These are phyloP conservation scores for Latheticus oryzae DNA, from an alignment of 2,888 invertebrate genomes.

Conservation along the genomic window DNA sequence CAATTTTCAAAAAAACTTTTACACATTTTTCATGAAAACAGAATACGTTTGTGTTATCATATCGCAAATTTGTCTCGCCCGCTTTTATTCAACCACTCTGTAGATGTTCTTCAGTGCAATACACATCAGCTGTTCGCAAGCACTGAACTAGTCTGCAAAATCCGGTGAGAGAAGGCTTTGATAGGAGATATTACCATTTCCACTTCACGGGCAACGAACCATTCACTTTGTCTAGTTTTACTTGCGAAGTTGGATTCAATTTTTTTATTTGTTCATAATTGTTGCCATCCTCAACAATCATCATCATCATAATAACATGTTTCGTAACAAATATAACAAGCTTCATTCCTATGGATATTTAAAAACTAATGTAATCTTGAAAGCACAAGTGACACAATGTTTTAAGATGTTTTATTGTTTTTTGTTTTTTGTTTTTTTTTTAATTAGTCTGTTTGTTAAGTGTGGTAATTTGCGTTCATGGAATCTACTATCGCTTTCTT, in stretches of 20 bases:
- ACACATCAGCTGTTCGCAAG: constrained; percentile 50
- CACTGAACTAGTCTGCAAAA: constrained; percentile 56
- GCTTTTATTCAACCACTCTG: constrained; percentile 26
- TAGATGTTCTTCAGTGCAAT: constrained; percentile 50
- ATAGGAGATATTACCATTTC: constrained; percentile 60
- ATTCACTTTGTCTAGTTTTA: constrained; percentile 53
- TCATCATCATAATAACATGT: constrained; percentile 7
- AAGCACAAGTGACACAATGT: constrained; percentile 33
- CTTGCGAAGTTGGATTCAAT: constrained; percentile 43
- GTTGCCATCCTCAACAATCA: constrained; percentile 26
- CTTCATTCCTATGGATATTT: constrained; percentile 1
- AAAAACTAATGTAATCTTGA: constrained; percentile 16
- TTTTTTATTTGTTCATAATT: constrained; percentile 15
- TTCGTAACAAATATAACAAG: constrained; percentile 10
- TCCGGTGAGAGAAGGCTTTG: constrained; percentile 54
- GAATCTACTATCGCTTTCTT: no score
- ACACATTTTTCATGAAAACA: constrained; percentile 27
- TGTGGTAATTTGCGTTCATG: no score
- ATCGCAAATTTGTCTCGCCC: constrained; percentile 8
- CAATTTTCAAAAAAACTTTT: constrained; percentile 20
- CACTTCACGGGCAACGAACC: constrained; percentile 60
- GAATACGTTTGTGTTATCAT: background rate
- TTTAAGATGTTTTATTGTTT: constrained; percentile 15
- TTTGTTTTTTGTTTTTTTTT: constrained; percentile 16
- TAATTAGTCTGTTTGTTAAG: no score